Percentiles rank a stretch among this genome's conserved stretches.
These are phyloP conservation scores for Antechinus stuartii DNA, from an alignment of 2,113 vertebrate species.

Conservation along the genomic window DNA sequence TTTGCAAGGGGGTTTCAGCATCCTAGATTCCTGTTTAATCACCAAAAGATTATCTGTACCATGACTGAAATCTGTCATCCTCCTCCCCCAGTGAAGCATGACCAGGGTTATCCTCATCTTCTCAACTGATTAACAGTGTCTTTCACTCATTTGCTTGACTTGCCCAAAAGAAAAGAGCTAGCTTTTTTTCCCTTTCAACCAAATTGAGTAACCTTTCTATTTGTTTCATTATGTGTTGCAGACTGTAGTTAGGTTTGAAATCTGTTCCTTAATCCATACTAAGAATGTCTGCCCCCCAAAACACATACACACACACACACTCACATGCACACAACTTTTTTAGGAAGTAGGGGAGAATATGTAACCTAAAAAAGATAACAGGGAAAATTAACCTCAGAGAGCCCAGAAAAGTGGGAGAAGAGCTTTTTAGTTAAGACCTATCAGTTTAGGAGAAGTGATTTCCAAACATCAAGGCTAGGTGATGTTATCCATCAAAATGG, in stretches of 20 bases:
- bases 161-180: not conserved
- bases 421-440: not conserved
- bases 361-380: not conserved
- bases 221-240: not conserved
- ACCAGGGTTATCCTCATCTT: not conserved
- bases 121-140: not conserved
- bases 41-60: not conserved
- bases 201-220: not conserved
- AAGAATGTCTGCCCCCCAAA: not conserved
- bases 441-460: not conserved
- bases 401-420: not conserved
- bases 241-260: not conserved
- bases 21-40: not conserved
- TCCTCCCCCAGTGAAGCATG: not conserved
- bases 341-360: no score
- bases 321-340: no score
- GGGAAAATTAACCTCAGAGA: not conserved
- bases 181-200: not conserved
- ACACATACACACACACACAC: not conserved
- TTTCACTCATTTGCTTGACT: not conserved
- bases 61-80: not conserved
- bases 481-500: not conserved
- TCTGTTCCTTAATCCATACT: not conserved
- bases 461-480: constrained; percentile 5
- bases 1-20: not conserved